Evolutionary conservation across 1,140 invertebrate genomes (phyloP).

Genomic region (Panonychus citri): DNA sequence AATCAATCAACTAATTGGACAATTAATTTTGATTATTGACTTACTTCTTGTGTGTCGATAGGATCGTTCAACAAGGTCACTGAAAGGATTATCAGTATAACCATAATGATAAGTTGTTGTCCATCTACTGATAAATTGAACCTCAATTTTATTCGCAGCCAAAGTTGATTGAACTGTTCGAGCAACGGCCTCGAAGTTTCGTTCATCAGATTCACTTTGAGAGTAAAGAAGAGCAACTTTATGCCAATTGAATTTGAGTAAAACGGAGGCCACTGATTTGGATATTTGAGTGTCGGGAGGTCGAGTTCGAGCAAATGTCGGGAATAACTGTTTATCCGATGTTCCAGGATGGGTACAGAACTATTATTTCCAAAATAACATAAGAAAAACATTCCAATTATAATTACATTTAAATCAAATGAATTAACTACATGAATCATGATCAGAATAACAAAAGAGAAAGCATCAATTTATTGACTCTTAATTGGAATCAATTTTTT

Average conservation of each 20-base stretch:
- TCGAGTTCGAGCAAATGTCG: constrained; percentile 72
- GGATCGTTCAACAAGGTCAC: constrained; percentile 45
- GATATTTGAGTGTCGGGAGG: constrained; percentile 80
- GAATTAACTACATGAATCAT: no score
- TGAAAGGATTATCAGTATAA: constrained; percentile 47
- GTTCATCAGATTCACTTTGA: constrained; percentile 31
- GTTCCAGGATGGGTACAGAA: constrained; percentile 62
- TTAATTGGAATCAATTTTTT: no score
- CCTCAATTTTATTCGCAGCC: constrained; percentile 36
- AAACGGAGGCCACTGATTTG: constrained; percentile 54
- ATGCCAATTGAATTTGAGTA: constrained; percentile 38
- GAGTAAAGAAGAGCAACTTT: constrained; percentile 40
- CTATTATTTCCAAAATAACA: constrained; percentile 25
- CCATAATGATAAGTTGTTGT: constrained; percentile 49
- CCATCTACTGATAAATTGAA: constrained; percentile 40
- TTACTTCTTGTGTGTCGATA: constrained; percentile 54
- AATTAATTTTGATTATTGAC: constrained; percentile 19
- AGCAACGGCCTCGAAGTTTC: constrained; percentile 43
- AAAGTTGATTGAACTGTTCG: constrained; percentile 42
- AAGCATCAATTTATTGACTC: no score
- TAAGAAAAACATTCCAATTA: no score
- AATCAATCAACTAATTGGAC: no score
- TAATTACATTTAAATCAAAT: no score
- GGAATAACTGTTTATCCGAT: constrained; percentile 60
- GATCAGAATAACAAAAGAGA: no score